phyloP scores from a whole-genome alignment of 2,888 invertebrate species.

The Ornithoptera alexandrae region DNA sequence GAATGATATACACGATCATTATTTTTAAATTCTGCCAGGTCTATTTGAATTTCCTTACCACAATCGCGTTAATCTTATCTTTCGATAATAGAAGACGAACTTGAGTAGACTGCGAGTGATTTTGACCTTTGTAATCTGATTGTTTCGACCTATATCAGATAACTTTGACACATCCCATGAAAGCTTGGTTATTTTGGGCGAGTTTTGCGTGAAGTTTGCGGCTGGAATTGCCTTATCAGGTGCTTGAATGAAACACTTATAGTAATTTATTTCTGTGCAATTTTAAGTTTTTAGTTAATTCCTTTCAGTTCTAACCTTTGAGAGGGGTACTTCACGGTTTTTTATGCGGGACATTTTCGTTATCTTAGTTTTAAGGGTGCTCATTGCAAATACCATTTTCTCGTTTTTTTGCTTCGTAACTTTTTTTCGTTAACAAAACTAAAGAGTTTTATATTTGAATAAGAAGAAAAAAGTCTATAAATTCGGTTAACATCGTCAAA shows the following conservation, averaged over 20 bases:
- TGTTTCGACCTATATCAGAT: slow-evolving; percentile 65
- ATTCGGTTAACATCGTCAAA: slow-evolving; percentile 19
- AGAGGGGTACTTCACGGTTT: slow-evolving; percentile 39
- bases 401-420: slow-evolving; percentile 1
- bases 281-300: slow-evolving; percentile 34
- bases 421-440: slow-evolving; percentile 16
- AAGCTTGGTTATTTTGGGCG: slow-evolving; percentile 46
- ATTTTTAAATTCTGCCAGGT: slow-evolving; percentile 29
- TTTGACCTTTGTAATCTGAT: slow-evolving; percentile 60
- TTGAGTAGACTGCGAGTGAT: slow-evolving; percentile 61
- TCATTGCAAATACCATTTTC: slow-evolving; percentile 11
- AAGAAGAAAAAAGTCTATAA: slow-evolving; percentile 17
- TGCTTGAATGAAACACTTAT: slow-evolving; percentile 61
- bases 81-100: slow-evolving; percentile 52
- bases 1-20: slow-evolving; percentile 11
- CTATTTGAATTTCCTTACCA: slow-evolving; percentile 21
- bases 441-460: slow-evolving; percentile 11
- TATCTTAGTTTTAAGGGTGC: slow-evolving; percentile 38
- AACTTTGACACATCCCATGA: slow-evolving; percentile 65
- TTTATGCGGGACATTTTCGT: slow-evolving; percentile 41
- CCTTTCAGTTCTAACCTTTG: slow-evolving; percentile 38
- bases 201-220: slow-evolving; percentile 56
- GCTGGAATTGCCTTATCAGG: slow-evolving; percentile 62
- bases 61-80: slow-evolving; percentile 46
- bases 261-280: slow-evolving; percentile 67